A percentile compares a stretch with the other conserved stretches of the same genome.
These are phyloP conservation scores for Neodiprion virginianus DNA, from an alignment of 1,140 invertebrate genomes.

Conservation along the genomic window DNA sequence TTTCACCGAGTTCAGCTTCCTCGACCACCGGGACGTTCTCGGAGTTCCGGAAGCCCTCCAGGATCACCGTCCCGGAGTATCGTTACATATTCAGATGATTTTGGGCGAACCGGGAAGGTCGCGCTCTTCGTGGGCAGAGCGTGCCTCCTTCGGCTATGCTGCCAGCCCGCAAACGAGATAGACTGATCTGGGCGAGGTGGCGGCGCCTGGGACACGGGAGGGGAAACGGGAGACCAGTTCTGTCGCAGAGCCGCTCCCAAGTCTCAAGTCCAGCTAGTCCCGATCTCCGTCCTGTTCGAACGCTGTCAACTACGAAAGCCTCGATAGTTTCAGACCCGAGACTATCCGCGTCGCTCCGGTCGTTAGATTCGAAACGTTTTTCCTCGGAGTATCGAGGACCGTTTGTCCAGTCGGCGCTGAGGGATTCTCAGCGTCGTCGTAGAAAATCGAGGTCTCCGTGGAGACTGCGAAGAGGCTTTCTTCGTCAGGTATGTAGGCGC, in stretches of 20 bases:
- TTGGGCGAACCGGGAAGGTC: neutral
- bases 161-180: neutral
- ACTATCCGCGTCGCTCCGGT: no score
- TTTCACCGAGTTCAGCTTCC: no score
- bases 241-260: conserved; percentile 47
- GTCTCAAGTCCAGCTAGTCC: conserved; percentile 26
- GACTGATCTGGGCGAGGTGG: neutral
- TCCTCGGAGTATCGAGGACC: no score
- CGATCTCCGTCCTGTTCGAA: neutral
- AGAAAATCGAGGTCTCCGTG: no score
- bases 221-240: conserved; percentile 39
- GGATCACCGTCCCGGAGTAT: no score
- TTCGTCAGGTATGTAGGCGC: neutral
- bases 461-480: neutral
- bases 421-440: no score
- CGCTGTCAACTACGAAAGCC: neutral
- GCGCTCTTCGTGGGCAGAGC: neutral
- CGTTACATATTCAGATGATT: no score
- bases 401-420: no score
- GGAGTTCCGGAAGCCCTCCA: no score
- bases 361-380: no score
- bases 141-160: no score
- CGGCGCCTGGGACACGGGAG: neutral
- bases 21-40: no score
- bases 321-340: neutral